These are phyloP conservation scores for Montipora foliosa DNA, from an alignment of 64 coral and sea anemone species.

Conservation along the genomic window DNA sequence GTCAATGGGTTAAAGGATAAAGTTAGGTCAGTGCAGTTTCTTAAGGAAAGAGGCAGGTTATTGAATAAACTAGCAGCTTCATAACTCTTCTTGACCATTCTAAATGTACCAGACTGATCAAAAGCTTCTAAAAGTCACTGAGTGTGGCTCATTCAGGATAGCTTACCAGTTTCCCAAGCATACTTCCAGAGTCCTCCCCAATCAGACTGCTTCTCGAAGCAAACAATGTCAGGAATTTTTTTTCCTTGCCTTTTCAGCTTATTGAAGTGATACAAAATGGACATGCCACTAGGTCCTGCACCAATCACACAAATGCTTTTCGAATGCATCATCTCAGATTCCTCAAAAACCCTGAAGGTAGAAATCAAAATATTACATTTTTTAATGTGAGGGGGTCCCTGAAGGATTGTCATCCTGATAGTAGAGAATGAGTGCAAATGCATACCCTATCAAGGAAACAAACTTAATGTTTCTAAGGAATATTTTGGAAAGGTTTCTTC, in stretches of 20 bases:
- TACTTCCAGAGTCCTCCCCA: constrained; percentile 69
- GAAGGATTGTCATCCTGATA: neutral
- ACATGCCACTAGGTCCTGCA: constrained; percentile 69
- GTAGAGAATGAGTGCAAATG: too few relatives aligned
- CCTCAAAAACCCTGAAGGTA: neutral
- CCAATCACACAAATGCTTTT: constrained; percentile 67
- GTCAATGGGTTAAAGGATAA: too few relatives aligned
- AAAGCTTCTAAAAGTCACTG: too few relatives aligned
- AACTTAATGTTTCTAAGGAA: too few relatives aligned
- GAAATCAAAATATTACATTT: neutral
- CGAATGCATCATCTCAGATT: constrained; percentile 29
- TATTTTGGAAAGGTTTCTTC: too few relatives aligned
- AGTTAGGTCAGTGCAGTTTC: too few relatives aligned
- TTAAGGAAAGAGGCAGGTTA: too few relatives aligned
- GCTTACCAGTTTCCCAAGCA: constrained; percentile 55
- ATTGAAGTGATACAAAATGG: constrained; percentile 50
- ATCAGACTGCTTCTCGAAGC: constrained; percentile 56
- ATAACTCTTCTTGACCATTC: neutral
- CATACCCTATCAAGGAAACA: too few relatives aligned
- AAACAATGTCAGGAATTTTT: constrained; percentile 59
- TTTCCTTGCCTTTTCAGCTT: constrained; percentile 46
- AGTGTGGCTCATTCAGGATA: neutral
- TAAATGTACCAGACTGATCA: neutral
- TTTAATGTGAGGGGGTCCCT: too few relatives aligned
- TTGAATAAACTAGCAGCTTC: too few relatives aligned